Evolutionary conservation across 2,113 vertebrate species (phyloP).

Genomic region (Ivindomyrus marchei): DNA sequence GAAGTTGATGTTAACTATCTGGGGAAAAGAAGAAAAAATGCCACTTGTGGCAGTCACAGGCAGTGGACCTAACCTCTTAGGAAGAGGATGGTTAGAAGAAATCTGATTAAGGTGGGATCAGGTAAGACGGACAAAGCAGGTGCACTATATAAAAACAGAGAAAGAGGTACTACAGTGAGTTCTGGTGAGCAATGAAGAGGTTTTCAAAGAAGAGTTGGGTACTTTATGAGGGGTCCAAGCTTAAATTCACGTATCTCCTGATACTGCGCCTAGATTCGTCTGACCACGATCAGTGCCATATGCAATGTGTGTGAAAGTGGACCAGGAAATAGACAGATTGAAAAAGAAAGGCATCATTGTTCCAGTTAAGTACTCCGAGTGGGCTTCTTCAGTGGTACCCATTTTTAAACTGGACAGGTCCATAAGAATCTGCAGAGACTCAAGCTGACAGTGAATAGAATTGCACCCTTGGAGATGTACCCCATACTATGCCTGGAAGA

Average conservation of each 20-base stretch:
- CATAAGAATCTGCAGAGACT: no score
- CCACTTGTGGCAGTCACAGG: background rate
- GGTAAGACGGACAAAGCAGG: background rate
- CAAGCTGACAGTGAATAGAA: background rate
- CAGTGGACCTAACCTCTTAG: background rate
- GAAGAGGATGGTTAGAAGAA: background rate
- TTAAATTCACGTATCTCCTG: background rate
- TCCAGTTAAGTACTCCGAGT: slow-evolving; percentile 17
- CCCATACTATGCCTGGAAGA: slow-evolving; percentile 16
- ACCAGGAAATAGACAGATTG: background rate
- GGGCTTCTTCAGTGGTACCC: background rate
- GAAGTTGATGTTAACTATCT: background rate
- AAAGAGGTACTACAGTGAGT: background rate
- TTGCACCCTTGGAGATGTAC: background rate
- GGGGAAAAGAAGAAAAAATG: background rate
- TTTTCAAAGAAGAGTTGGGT: slow-evolving; percentile 19
- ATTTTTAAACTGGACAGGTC: no score
- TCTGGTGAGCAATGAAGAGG: background rate
- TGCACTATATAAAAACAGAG: background rate
- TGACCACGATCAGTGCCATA: slow-evolving; percentile 4
- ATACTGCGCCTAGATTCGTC: background rate
- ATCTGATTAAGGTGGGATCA: background rate
- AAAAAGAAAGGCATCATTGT: slow-evolving; percentile 14
- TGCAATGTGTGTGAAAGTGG: background rate
- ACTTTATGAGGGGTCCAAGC: slow-evolving; percentile 6